phyloP scores from a whole-genome alignment of 2,113 vertebrate genomes.

The Capricornis sumatraensis region DNA sequence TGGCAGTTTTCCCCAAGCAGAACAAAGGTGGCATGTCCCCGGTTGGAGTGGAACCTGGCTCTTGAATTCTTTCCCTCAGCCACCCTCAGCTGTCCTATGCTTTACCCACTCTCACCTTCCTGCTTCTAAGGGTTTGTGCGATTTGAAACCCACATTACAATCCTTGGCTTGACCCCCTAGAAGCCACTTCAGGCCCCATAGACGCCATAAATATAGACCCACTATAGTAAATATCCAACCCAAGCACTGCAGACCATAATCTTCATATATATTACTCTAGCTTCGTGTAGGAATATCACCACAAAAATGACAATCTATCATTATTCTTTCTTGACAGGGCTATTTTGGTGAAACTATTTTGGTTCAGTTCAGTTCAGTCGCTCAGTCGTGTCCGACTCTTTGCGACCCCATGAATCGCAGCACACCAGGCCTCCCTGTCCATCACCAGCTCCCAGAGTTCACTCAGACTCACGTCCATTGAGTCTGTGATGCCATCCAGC shows the following conservation, averaged over 20 bases:
- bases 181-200: neutral
- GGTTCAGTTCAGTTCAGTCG: too few species aligned
- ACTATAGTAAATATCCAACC: neutral
- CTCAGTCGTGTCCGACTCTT: too few species aligned
- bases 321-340: neutral
- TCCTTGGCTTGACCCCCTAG: neutral
- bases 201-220: neutral
- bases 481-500: too few species aligned
- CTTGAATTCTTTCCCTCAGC: neutral
- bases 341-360: neutral
- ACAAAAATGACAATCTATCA: neutral
- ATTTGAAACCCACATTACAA: neutral
- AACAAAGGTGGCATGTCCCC: fast-evolving
- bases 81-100: neutral
- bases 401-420: too few species aligned
- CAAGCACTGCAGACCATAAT: neutral
- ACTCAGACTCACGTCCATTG: too few species aligned
- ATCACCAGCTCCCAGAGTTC: too few species aligned
- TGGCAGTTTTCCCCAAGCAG: neutral
- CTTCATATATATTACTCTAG: neutral
- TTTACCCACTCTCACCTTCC: too few species aligned
- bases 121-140: too few species aligned
- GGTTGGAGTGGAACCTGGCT: neutral
- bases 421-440: too few species aligned
- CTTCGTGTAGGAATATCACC: neutral